These are phyloP conservation scores for Bellardia bayeri DNA, from an alignment of 2,888 invertebrate genomes.

Conservation along the genomic window DNA sequence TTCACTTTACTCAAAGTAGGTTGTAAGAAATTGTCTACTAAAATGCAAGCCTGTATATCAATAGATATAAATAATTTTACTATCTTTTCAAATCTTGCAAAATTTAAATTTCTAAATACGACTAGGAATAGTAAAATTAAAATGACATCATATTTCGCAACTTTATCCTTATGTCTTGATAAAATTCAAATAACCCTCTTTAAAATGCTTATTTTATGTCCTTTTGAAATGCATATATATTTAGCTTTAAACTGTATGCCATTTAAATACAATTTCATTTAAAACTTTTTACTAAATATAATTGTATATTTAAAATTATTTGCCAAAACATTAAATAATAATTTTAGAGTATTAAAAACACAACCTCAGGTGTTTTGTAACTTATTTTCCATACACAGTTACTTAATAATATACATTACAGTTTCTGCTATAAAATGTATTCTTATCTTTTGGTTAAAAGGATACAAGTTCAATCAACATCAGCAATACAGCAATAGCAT, in stretches of 20 bases:
- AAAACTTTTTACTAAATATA: neutral
- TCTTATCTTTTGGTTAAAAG: conserved; percentile 58
- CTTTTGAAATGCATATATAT: neutral
- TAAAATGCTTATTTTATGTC: neutral
- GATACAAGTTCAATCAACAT: conserved; percentile 64
- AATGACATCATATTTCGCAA: too few relatives aligned
- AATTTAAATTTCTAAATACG: too few relatives aligned
- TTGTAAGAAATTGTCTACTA: too few relatives aligned
- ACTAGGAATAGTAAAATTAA: too few relatives aligned
- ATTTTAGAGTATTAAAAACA: conserved; percentile 35
- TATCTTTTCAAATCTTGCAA: too few relatives aligned
- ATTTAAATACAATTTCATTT: conserved; percentile 1
- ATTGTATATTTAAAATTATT: conserved; percentile 16
- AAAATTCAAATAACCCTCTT: neutral
- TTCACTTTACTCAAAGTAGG: too few relatives aligned
- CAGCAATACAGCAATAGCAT: conserved; percentile 9
- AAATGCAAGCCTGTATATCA: too few relatives aligned
- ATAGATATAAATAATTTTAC: too few relatives aligned
- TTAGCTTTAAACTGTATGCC: neutral
- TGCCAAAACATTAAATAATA: conserved; percentile 4
- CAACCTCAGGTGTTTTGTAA: conserved; percentile 57
- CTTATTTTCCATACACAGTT: conserved; percentile 38
- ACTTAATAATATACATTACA: conserved; percentile 5
- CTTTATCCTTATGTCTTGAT: neutral
- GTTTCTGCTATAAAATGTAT: conserved; percentile 28